phyloP scores from a whole-genome alignment of 2,888 invertebrate genomes.

The Drosophila rubida region DNA sequence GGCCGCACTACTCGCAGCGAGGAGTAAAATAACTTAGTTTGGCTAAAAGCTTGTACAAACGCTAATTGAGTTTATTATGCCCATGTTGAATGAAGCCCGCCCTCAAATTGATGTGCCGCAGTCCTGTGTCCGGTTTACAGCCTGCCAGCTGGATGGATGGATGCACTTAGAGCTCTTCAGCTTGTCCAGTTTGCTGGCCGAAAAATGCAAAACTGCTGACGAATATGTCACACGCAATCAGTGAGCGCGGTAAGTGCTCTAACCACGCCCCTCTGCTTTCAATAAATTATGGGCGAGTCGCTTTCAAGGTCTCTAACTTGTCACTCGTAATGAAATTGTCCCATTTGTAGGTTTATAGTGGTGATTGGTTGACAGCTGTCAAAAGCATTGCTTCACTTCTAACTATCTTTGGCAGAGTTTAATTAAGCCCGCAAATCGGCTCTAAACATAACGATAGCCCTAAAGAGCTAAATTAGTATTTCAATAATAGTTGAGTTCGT shows the following conservation, averaged over 20 bases:
- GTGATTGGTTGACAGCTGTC: conserved; percentile 59
- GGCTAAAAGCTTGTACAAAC: conserved; percentile 70
- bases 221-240: conserved; percentile 73
- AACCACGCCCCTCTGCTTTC: conserved; percentile 34
- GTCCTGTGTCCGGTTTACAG: neutral
- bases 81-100: conserved; percentile 18
- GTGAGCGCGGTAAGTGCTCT: conserved; percentile 57
- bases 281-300: conserved; percentile 41
- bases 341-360: conserved; percentile 31
- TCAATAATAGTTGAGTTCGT: neutral
- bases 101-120: conserved; percentile 51
- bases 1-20: conserved; percentile 19
- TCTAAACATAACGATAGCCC: neutral
- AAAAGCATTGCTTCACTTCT: conserved; percentile 31
- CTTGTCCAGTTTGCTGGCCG: conserved; percentile 29
- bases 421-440: conserved; percentile 10
- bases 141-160: neutral
- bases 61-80: conserved; percentile 69
- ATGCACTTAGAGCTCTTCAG: conserved; percentile 30
- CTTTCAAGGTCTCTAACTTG: conserved; percentile 42
- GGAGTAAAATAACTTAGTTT: conserved; percentile 66
- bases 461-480: neutral
- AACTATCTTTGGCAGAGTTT: conserved; percentile 8
- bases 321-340: conserved; percentile 50
- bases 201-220: conserved; percentile 70